Conservation (phyloP, 2,113 vertebrate genomes). For the Egretta garzetta region DNA sequence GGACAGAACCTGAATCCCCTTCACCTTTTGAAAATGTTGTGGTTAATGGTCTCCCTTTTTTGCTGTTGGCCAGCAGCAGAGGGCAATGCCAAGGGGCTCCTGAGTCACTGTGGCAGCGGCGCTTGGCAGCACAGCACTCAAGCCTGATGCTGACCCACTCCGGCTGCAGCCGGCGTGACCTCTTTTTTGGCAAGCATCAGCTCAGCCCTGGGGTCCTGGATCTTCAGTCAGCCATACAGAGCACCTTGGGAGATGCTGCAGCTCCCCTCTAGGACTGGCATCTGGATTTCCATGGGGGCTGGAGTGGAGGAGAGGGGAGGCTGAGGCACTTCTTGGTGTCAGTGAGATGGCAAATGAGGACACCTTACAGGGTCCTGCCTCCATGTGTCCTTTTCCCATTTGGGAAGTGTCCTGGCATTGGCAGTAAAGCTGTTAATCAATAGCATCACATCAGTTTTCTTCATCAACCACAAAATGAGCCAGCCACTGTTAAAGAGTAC, state of each 20-base stretch:
- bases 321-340: not conserved
- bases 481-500: not conserved
- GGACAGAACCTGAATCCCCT: not conserved
- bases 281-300: not conserved
- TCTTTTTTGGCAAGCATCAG: not conserved
- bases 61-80: not conserved
- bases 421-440: not conserved
- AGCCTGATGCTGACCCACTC: not conserved
- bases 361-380: not conserved
- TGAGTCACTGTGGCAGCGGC: not conserved
- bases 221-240: not conserved
- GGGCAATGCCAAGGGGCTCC: not conserved
- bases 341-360: not conserved
- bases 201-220: not conserved
- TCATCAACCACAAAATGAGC: not conserved
- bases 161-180: not conserved
- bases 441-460: not conserved
- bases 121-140: not conserved
- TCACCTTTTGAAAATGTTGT: not conserved
- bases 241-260: not conserved
- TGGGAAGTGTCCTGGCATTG: not conserved
- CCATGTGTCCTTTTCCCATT: not conserved
- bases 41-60: not conserved
- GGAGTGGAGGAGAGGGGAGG: not conserved
- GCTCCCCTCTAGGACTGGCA: not conserved